A percentile compares a stretch with the other conserved stretches of the same genome.
Evolutionary conservation across 2,113 vertebrate species (phyloP).

Genomic region (Pyrgilauda ruficollis): DNA sequence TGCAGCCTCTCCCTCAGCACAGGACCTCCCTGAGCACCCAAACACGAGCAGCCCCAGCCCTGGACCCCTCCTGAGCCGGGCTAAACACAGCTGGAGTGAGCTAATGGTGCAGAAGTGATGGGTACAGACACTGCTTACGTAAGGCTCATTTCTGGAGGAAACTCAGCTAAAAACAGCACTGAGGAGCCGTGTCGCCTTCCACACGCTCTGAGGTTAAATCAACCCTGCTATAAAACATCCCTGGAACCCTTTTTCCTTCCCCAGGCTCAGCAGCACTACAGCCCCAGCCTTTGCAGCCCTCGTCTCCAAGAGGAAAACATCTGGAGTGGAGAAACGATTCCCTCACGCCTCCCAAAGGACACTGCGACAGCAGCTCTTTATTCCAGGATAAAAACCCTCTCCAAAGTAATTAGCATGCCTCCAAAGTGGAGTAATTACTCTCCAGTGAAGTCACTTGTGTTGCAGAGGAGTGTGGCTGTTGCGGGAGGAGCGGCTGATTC

Average conservation of each 20-base stretch:
- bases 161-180: not conserved
- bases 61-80: not conserved
- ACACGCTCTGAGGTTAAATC: not conserved
- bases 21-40: not conserved
- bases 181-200: not conserved
- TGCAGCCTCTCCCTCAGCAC: not conserved
- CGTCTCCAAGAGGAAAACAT: not conserved
- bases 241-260: not conserved
- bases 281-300: not conserved
- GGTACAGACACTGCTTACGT: not conserved
- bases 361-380: not conserved
- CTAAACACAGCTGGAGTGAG: not conserved
- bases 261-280: not conserved
- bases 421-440: not conserved
- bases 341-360: not conserved
- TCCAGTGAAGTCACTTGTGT: not conserved
- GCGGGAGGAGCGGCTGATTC: not conserved
- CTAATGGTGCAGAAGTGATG: not conserved
- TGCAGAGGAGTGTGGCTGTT: not conserved
- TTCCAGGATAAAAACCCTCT: not conserved
- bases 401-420: slow-evolving; percentile 34
- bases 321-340: not conserved
- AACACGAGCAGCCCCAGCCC: not conserved
- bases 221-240: not conserved
- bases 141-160: slow-evolving; percentile 20